phyloP scores from a whole-genome alignment of 2,888 invertebrate species.

The Patella pellucida region DNA sequence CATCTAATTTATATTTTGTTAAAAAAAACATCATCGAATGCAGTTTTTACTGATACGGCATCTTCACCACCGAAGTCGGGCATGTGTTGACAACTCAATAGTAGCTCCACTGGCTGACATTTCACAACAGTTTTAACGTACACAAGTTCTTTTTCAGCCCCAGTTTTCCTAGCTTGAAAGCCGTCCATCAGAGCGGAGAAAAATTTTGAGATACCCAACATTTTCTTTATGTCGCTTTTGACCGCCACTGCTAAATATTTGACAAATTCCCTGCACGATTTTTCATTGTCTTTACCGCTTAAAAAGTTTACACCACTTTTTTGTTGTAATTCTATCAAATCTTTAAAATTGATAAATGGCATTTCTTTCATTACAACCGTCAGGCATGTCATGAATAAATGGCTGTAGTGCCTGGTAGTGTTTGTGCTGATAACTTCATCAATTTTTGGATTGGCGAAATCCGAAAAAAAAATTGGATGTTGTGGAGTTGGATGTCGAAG shows the following conservation, averaged over 20 bases:
- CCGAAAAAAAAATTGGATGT: too few relatives aligned
- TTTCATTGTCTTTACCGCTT: conserved; percentile 11
- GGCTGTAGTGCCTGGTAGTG: neutral
- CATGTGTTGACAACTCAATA: conserved; percentile 13
- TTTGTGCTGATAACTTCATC: neutral
- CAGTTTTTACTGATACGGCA: conserved; percentile 11
- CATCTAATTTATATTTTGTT: too few relatives aligned
- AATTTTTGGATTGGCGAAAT: neutral
- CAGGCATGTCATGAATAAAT: neutral
- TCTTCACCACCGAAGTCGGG: conserved; percentile 16
- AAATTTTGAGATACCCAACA: neutral
- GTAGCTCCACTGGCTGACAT: too few relatives aligned
- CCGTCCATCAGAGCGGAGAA: conserved; percentile 15
- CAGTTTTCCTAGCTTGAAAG: conserved; percentile 15
- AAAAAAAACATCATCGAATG: too few relatives aligned
- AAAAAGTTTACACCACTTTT: conserved; percentile 16
- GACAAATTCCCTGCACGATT: conserved; percentile 11
- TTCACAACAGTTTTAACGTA: too few relatives aligned
- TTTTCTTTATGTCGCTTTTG: neutral
- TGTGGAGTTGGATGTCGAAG: too few relatives aligned
- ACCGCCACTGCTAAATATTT: too few relatives aligned
- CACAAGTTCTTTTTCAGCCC: conserved; percentile 8
- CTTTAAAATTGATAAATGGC: neutral
- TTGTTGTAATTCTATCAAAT: neutral
- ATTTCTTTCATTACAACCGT: neutral